Evolutionary conservation across 2,113 vertebrate genomes (phyloP).

Genomic region (Heterochromis multidens): DNA sequence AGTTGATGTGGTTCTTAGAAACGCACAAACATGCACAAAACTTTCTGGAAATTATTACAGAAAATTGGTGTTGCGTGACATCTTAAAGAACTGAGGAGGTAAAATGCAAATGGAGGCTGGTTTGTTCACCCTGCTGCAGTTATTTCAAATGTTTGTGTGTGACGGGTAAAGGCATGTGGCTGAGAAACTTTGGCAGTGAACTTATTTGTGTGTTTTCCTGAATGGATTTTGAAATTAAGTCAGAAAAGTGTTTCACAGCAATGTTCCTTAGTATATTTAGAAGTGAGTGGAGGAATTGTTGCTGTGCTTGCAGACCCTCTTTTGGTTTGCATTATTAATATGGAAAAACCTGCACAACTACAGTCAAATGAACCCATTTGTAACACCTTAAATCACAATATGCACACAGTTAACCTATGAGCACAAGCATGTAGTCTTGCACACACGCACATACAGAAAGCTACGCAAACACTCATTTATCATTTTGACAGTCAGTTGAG

Average conservation of each 20-base stretch:
- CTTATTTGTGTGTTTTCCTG: too few species aligned
- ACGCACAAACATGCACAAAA: too few species aligned
- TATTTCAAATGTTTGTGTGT: background rate
- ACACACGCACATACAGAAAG: background rate
- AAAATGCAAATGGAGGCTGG: too few species aligned
- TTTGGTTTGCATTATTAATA: background rate
- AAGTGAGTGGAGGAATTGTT: background rate
- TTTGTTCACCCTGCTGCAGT: too few species aligned
- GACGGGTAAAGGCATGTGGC: too few species aligned
- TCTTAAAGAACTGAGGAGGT: background rate
- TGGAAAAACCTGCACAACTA: conserved; percentile 8
- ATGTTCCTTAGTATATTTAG: fast-evolving
- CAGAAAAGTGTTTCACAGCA: background rate
- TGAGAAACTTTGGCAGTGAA: too few species aligned
- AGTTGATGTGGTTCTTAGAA: too few species aligned
- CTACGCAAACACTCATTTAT: conserved; percentile 16
- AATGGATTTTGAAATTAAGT: too few species aligned
- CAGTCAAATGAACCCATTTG: background rate
- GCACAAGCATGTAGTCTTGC: background rate
- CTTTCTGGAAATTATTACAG: too few species aligned
- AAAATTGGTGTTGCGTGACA: background rate
- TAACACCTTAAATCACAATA: background rate
- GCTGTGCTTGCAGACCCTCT: fast-evolving
- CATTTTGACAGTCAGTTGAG: conserved; percentile 12
- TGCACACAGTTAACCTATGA: background rate